Conservation (phyloP, 2,113 vertebrate species). For the Alces alces region DNA sequence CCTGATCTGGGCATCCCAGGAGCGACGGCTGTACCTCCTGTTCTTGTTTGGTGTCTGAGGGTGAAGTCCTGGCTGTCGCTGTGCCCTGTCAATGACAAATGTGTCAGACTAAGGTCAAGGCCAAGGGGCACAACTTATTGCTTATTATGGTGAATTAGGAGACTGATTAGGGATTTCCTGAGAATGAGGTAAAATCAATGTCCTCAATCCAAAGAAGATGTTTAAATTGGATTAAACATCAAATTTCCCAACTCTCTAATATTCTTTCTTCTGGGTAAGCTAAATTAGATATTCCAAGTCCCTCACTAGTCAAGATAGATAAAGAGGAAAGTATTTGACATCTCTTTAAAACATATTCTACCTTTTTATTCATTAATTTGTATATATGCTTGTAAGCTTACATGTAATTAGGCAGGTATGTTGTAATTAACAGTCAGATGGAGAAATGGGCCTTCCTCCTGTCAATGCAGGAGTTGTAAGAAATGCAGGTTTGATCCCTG, state of each 20-base stretch:
- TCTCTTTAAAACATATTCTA: slow-evolving; percentile 11
- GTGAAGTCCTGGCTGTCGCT: slow-evolving; percentile 82
- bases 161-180: neutral
- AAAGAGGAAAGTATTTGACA: neutral
- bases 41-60: slow-evolving; percentile 90
- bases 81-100: slow-evolving; percentile 74
- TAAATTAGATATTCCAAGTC: slow-evolving; percentile 34
- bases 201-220: neutral
- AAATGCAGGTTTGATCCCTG: neutral
- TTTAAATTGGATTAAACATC: slow-evolving; percentile 20
- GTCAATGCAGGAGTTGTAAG: neutral
- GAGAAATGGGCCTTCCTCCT: neutral
- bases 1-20: slow-evolving; percentile 91
- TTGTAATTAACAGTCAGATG: neutral
- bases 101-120: slow-evolving; percentile 12
- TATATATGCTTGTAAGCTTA: neutral
- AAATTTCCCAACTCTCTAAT: neutral
- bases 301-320: slow-evolving; percentile 17
- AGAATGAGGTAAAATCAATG: neutral
- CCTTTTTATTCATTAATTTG: neutral
- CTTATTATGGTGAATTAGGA: slow-evolving; percentile 21
- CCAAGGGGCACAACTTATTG: neutral
- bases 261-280: slow-evolving; percentile 19
- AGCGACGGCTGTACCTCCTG: slow-evolving; percentile 87
- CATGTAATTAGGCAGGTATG: slow-evolving; percentile 3